These are phyloP conservation scores for Perognathus longimembris DNA, from an alignment of 2,113 vertebrate species.

Conservation along the genomic window DNA sequence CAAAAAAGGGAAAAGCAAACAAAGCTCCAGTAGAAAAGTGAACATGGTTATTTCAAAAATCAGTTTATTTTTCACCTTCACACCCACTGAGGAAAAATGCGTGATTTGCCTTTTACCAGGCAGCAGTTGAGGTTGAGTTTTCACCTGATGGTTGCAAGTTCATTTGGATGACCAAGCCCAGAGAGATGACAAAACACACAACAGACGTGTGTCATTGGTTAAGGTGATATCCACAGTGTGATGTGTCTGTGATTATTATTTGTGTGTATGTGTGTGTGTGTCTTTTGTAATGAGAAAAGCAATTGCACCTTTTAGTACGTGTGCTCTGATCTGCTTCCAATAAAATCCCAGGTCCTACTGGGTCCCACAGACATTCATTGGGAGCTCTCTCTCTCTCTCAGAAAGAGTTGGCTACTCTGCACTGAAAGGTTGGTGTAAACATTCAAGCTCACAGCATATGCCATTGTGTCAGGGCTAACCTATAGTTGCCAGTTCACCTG, in stretches of 20 bases:
- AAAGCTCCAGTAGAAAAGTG: constrained; percentile 81
- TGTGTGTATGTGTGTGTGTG: background rate
- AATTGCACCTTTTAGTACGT: constrained; percentile 80
- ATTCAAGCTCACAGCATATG: constrained; percentile 79
- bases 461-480: constrained; percentile 77
- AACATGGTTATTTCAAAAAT: constrained; percentile 75
- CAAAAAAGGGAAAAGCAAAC: constrained; percentile 73
- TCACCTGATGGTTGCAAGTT: constrained; percentile 57
- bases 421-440: constrained; percentile 63
- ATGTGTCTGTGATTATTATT: background rate
- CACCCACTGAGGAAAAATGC: constrained; percentile 71
- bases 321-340: constrained; percentile 78
- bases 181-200: constrained; percentile 52
- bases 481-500: constrained; percentile 72
- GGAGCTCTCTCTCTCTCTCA: constrained; percentile 77
- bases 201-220: constrained; percentile 60
- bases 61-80: constrained; percentile 73
- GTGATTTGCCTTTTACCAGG: constrained; percentile 65
- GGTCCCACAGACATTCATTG: constrained; percentile 75
- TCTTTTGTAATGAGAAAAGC: constrained; percentile 79
- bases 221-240: constrained; percentile 78
- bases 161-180: constrained; percentile 20
- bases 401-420: constrained; percentile 75
- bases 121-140: constrained; percentile 41
- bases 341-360: constrained; percentile 52